Percentiles rank a stretch among this genome's conserved stretches.
Evolutionary conservation across 1,140 invertebrate genomes (phyloP).

Genomic region (Trachymyrmex cornetzi): DNA sequence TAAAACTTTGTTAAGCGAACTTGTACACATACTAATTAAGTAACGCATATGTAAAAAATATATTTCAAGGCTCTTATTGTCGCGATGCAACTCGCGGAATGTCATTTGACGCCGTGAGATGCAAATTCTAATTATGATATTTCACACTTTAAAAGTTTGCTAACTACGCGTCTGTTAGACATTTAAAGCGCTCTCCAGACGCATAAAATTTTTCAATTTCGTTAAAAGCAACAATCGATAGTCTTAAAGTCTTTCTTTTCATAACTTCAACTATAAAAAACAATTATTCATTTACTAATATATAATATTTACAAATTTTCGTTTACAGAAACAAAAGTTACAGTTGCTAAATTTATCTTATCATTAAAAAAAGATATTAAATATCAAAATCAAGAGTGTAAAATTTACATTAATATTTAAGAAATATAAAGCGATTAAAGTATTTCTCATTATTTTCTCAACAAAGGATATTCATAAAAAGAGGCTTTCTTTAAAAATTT

Average conservation of each 20-base stretch:
- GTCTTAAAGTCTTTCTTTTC: background rate
- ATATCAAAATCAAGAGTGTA: background rate
- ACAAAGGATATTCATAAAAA: background rate
- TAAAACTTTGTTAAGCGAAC: background rate
- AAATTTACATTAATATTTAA: background rate
- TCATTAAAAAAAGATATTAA: background rate
- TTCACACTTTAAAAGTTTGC: conserved; percentile 29
- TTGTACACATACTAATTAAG: conserved; percentile 15
- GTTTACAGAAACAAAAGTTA: background rate
- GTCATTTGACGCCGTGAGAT: background rate
- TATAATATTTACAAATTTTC: conserved; percentile 14
- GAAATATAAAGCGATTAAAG: background rate
- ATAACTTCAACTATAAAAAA: background rate
- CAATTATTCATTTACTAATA: background rate
- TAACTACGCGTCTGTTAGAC: conserved; percentile 38
- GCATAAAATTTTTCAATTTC: background rate
- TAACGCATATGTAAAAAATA: background rate
- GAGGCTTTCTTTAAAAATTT: background rate
- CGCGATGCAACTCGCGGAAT: background rate
- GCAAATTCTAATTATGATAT: conserved; percentile 46
- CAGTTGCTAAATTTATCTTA: background rate
- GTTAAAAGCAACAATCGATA: background rate
- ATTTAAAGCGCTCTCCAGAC: conserved; percentile 15
- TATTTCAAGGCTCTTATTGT: conserved; percentile 10
- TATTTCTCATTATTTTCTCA: background rate